Evolutionary conservation across 1,140 invertebrate species (phyloP).

Genomic region (Temnothorax nylanderi): DNA sequence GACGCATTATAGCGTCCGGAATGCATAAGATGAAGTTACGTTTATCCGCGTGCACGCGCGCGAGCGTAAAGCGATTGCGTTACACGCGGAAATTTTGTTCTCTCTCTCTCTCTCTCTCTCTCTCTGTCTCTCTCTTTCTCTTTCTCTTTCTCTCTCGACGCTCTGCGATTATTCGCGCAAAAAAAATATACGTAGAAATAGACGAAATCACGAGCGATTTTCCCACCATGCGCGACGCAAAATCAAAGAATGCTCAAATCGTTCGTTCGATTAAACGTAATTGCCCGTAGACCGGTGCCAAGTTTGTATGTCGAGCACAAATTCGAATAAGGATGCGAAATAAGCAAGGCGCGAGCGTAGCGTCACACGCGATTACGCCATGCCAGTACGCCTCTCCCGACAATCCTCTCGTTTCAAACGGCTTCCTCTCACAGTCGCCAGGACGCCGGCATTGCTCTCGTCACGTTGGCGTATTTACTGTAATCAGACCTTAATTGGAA

Average conservation of each 20-base stretch:
- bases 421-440: not conserved
- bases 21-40: slow-evolving; percentile 47
- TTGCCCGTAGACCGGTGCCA: not conserved
- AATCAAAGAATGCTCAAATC: not conserved
- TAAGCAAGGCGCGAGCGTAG: not conserved
- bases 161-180: not conserved
- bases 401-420: slow-evolving; percentile 14
- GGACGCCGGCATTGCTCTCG: slow-evolving; percentile 1
- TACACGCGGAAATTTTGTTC: not conserved
- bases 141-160: not conserved
- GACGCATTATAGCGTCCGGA: slow-evolving; percentile 21
- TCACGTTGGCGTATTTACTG: slow-evolving; percentile 60
- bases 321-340: slow-evolving; percentile 2
- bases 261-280: not conserved
- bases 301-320: not conserved
- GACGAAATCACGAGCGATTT: not conserved
- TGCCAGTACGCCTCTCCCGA: not conserved
- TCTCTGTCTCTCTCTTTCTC: not conserved
- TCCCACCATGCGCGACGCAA: not conserved
- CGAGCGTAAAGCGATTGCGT: not conserved
- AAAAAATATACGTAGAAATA: not conserved
- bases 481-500: slow-evolving; percentile 71
- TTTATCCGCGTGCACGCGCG: not conserved
- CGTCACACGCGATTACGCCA: not conserved
- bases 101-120: not conserved